Evolutionary conservation across 2,797 vertebrate genomes (phyloP).

Genomic region (Myotis planiceps): DNA sequence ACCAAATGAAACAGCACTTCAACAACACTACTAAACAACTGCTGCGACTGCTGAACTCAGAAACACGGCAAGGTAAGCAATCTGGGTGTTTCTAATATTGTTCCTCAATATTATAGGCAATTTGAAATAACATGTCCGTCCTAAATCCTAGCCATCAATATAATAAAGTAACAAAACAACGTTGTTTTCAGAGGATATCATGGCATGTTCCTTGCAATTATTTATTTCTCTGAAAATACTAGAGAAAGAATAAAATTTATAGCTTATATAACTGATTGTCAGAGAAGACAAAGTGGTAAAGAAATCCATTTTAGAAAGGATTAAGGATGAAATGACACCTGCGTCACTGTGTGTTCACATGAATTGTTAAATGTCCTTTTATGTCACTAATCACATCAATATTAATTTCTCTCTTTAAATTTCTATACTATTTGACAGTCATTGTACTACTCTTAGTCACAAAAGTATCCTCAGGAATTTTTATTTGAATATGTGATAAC

Average conservation of each 20-base stretch:
- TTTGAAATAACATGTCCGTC: neutral
- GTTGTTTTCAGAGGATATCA: neutral
- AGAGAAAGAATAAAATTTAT: constrained; percentile 13
- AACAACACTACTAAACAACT: constrained; percentile 12
- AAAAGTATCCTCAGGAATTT: neutral
- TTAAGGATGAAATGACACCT: neutral
- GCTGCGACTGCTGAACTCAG: constrained; percentile 63
- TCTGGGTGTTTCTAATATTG: neutral
- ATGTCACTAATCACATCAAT: neutral
- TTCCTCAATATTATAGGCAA: neutral
- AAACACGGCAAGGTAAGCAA: constrained; percentile 78
- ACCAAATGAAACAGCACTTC: constrained; percentile 71
- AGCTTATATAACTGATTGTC: neutral
- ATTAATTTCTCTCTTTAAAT: constrained; percentile 36
- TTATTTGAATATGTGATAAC: neutral
- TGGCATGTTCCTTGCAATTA: neutral
- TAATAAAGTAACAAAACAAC: constrained; percentile 4
- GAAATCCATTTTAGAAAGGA: constrained; percentile 11
- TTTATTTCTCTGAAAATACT: neutral
- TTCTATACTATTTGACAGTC: neutral
- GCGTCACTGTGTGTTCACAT: neutral
- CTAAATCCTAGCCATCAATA: neutral
- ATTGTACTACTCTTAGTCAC: neutral
- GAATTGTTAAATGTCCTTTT: neutral
- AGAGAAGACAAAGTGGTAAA: neutral